Evolutionary conservation across 2,113 vertebrate genomes (phyloP).

Genomic region (Apaloderma vittatum): DNA sequence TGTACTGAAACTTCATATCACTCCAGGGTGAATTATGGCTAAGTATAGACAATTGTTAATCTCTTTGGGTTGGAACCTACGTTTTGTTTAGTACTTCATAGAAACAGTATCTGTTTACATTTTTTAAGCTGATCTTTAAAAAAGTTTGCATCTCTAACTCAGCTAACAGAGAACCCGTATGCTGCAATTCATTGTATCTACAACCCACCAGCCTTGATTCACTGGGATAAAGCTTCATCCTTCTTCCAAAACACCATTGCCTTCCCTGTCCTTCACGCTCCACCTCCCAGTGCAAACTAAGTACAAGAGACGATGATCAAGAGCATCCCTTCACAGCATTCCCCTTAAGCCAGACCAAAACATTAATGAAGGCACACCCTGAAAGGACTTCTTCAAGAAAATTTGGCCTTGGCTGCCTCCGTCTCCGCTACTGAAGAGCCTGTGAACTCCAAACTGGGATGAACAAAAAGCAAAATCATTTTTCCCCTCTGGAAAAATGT

Average conservation of each 20-base stretch:
- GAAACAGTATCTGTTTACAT: background rate
- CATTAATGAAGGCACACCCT: background rate
- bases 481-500: background rate
- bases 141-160: background rate
- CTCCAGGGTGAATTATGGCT: background rate
- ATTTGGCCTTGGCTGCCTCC: background rate
- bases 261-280: background rate
- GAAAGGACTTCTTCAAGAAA: background rate
- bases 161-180: background rate
- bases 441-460: background rate
- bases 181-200: background rate
- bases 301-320: background rate
- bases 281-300: fast-evolving
- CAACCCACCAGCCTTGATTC: background rate
- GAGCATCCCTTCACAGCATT: background rate
- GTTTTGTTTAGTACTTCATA: background rate
- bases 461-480: background rate
- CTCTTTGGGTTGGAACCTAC: background rate
- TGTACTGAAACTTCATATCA: fast-evolving
- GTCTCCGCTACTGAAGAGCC: background rate
- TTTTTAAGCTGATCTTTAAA: background rate
- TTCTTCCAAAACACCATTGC: background rate
- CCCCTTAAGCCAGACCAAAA: background rate
- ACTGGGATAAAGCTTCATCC: background rate
- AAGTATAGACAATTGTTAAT: no score